phyloP scores from a whole-genome alignment of 1,140 invertebrate species.

The Neocloeon triangulifer region DNA sequence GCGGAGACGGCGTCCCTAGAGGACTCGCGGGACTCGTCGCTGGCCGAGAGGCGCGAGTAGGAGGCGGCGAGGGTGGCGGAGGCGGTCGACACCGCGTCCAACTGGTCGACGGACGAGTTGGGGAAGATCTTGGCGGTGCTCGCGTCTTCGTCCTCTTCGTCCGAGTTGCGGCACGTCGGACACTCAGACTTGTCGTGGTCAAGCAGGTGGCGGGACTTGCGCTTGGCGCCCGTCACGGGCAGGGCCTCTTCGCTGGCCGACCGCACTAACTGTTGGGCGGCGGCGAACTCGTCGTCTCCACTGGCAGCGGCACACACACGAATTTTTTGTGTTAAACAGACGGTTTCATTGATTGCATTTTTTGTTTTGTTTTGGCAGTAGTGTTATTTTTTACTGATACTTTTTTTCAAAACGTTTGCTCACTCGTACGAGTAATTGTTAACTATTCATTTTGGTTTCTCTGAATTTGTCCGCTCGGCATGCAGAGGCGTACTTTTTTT shows the following conservation, averaged over 20 bases:
- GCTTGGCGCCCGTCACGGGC: slow-evolving; percentile 26
- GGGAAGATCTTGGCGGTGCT: slow-evolving; percentile 4
- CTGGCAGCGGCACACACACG: no score
- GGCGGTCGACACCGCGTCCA: slow-evolving; percentile 13
- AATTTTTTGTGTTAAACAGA: no score
- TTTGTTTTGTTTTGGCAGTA: no score
- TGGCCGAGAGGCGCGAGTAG: slow-evolving; percentile 10
- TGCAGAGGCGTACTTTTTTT: no score
- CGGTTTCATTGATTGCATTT: no score
- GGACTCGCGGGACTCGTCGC: slow-evolving; percentile 6
- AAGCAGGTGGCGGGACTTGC: slow-evolving; percentile 1
- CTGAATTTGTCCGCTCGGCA: no score
- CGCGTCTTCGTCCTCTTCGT: slow-evolving; percentile 8
- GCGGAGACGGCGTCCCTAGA: slow-evolving; percentile 4
- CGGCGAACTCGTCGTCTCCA: slow-evolving; percentile 64
- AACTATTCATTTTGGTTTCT: no score
- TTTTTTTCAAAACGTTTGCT: no score
- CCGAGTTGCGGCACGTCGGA: slow-evolving; percentile 7
- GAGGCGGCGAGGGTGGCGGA: slow-evolving; percentile 10
- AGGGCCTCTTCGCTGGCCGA: slow-evolving; percentile 72
- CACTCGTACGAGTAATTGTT: no score
- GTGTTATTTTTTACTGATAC: no score
- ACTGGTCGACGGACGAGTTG: slow-evolving; percentile 1
- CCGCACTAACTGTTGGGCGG: slow-evolving; percentile 78
- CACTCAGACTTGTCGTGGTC: slow-evolving; percentile 1